Conservation (phyloP, 2,888 invertebrate genomes). For the Orchesella flavescens region DNA sequence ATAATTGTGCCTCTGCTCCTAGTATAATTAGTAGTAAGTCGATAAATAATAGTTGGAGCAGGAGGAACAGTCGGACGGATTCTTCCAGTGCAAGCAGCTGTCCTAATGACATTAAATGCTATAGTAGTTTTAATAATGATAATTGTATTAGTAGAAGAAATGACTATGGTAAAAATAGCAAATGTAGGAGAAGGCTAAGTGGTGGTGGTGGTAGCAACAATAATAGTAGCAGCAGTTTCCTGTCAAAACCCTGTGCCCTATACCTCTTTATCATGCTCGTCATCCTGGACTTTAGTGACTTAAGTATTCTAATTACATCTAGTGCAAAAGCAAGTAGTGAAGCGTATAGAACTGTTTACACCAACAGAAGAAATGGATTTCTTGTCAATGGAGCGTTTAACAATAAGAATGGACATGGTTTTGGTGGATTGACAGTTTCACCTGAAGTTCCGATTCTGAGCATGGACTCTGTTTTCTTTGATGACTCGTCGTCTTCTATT, state of each 20-base stretch:
- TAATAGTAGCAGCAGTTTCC: slow-evolving; percentile 20
- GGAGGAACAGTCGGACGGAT: background rate
- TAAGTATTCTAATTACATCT: slow-evolving; percentile 58
- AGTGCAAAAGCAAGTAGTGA: slow-evolving; percentile 19
- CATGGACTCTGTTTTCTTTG: slow-evolving; percentile 57
- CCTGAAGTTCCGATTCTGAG: slow-evolving; percentile 43
- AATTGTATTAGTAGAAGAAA: slow-evolving; percentile 37
- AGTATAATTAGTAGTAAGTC: slow-evolving; percentile 17
- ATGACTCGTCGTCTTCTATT: slow-evolving; percentile 31
- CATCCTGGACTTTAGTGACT: slow-evolving; percentile 61
- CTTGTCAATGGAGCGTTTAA: slow-evolving; percentile 56
- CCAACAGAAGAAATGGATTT: slow-evolving; percentile 34
- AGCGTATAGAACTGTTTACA: slow-evolving; percentile 25
- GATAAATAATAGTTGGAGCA: background rate
- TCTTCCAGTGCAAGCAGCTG: background rate
- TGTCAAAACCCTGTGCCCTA: slow-evolving; percentile 57
- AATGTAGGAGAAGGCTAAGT: slow-evolving; percentile 6
- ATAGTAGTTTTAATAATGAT: slow-evolving; percentile 14
- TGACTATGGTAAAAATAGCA: slow-evolving; percentile 17
- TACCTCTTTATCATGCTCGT: slow-evolving; percentile 59
- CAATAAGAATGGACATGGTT: slow-evolving; percentile 52
- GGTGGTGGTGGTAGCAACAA: background rate
- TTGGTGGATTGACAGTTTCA: slow-evolving; percentile 48
- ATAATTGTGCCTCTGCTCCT: background rate
- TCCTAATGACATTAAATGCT: slow-evolving; percentile 34